phyloP scores from a whole-genome alignment of 2,888 invertebrate species.

The Acronicta alni region DNA sequence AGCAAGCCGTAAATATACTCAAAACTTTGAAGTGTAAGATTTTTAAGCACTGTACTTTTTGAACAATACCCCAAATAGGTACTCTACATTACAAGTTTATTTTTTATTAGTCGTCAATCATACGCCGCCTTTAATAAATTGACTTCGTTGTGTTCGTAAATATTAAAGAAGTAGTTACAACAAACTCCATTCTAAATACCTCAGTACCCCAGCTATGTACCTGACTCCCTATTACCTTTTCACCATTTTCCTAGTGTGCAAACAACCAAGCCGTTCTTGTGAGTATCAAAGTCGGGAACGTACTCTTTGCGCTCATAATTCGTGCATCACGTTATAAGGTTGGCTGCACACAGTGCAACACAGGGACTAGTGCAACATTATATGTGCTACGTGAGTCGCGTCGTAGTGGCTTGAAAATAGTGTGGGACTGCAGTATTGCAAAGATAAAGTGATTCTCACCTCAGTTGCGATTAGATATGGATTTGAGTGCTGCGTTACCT shows the following conservation, averaged over 20 bases:
- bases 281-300: conserved; percentile 30
- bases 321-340: conserved; percentile 59
- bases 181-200: too few species aligned
- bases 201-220: background rate
- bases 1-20: too few species aligned
- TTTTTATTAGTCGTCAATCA: too few species aligned
- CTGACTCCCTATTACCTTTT: conserved; percentile 11
- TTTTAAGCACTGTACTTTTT: too few species aligned
- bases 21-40: too few species aligned
- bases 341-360: conserved; percentile 36
- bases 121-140: too few species aligned
- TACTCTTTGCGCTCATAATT: conserved; percentile 61
- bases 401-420: conserved; percentile 17
- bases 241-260: conserved; percentile 13
- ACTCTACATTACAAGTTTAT: too few species aligned
- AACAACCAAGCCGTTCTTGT: conserved; percentile 21
- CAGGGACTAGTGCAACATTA: conserved; percentile 16
- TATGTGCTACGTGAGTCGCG: conserved; percentile 33
- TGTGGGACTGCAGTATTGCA: background rate
- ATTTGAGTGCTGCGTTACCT: background rate
- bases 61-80: too few species aligned
- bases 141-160: too few species aligned
- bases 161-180: too few species aligned
- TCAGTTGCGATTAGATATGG: background rate
- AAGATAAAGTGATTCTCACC: conserved; percentile 12